Base-by-base conservation (phyloP, 2,888 invertebrate species). In the Ellobium chinense region DNA sequence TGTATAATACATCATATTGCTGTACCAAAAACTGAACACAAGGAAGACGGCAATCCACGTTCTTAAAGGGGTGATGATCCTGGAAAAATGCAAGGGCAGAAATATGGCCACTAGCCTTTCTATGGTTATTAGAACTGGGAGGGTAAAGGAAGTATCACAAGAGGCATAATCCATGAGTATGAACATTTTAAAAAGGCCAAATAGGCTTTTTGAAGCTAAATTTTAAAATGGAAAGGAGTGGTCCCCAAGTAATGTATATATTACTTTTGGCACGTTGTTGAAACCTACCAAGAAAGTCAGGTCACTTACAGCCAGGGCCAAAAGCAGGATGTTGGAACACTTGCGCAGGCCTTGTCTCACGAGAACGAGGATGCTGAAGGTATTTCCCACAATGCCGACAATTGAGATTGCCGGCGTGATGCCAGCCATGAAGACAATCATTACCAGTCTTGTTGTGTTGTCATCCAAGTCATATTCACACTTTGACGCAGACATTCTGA, bases 21-120 rank as follows among this genome's bases (percentile, higher is more conserved):
- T 31, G 27, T n/a, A 56, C 70, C 70, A 72, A 29, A 72, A 72
- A 12, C 37, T 56, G 70, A 14, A 27, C 3, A 56, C n/a, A 14
- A 27, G 5, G 3, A 4, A 27, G 9, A 72, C 31, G 12, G 70
- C 70, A 21, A 4, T 29, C 70, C 70, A 72, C 12, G 70, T 72
- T 21, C 70, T 21, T 4, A 14, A 7, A 3, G 70, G 54, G 7
- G 70, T 72, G 18, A 72, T 14, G 56, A 72, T 72, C 27, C 21
- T 12, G 21, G 14, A n/a, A 72, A 72, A 18, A 54, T 56, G 4
- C 27, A 72, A 21, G 3, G 70, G 70, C 27, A 46, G 56, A 31
- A 72, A 72, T n/a, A 72, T 56, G 56, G 70, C 56, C 3, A 72
- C 56, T 5, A 72, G 31, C 5, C 70, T 12, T 56, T 72, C 70